phyloP scores from a whole-genome alignment of 2,797 vertebrate genomes.

The Melanotaenia boesemani region DNA sequence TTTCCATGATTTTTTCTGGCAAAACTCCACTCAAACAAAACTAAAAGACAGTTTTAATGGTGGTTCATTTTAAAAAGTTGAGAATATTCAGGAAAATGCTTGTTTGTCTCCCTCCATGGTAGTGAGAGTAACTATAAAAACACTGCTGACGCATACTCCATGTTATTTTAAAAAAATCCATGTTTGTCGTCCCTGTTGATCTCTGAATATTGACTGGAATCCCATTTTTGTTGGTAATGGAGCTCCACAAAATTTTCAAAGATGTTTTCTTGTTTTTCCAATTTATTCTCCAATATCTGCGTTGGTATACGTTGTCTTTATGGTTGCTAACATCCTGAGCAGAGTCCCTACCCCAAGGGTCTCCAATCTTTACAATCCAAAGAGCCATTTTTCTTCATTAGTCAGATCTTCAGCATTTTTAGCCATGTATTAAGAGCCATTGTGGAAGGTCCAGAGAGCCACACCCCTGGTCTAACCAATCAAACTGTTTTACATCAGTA shows the following conservation, averaged over 20 bases:
- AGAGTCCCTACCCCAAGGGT: no score
- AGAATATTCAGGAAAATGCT: not conserved
- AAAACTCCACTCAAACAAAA: not conserved
- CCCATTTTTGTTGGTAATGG: not conserved
- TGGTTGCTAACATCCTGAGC: no score
- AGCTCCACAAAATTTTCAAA: no score
- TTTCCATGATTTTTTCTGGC: not conserved
- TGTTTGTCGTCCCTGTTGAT: not conserved
- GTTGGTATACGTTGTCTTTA: not conserved
- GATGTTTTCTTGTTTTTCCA: not conserved
- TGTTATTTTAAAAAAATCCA: not conserved
- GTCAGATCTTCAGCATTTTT: no score
- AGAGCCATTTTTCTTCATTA: no score
- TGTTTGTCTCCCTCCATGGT: not conserved
- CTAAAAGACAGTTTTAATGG: not conserved
- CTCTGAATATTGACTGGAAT: not conserved
- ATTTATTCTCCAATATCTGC: not conserved
- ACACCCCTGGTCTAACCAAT: no score
- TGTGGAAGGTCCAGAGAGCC: no score
- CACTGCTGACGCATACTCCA: not conserved
- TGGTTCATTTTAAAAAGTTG: not conserved
- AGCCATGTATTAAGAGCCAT: no score
- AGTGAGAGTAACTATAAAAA: no score
- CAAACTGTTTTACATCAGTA: no score
- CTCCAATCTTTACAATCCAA: no score